Conservation (phyloP, 2,888 invertebrate species). For the Xestobium rufovillosum region DNA sequence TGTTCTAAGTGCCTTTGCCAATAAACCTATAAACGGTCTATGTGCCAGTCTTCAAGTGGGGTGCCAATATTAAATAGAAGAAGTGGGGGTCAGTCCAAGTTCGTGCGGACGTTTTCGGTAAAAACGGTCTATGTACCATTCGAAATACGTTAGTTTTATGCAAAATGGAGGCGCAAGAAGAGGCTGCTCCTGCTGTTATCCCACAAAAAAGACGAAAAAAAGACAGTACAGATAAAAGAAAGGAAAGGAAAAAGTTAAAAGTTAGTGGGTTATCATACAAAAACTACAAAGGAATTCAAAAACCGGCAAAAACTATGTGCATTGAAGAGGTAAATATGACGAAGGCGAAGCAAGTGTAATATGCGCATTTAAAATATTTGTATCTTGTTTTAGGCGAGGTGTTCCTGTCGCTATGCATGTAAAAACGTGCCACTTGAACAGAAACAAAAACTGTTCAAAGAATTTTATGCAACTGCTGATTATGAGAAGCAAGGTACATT, state of each 20-base stretch:
- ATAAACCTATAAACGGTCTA: neutral
- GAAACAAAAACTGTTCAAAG: slow-evolving; percentile 6
- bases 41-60: neutral
- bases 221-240: neutral
- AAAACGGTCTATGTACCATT: neutral
- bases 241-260: neutral
- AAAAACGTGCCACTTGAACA: neutral
- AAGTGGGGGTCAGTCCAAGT: neutral
- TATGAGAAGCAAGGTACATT: slow-evolving; percentile 1
- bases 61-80: neutral
- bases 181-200: neutral
- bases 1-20: slow-evolving; percentile 5
- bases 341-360: neutral
- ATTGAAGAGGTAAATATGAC: slow-evolving; percentile 1
- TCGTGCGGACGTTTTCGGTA: neutral
- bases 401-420: neutral
- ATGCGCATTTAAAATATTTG: no score
- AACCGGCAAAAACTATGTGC: no score
- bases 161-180: neutral
- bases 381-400: neutral
- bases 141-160: neutral
- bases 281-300: neutral
- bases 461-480: slow-evolving; percentile 9
- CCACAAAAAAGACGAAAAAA: neutral
- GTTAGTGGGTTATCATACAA: neutral